Evolutionary conservation across 2,113 vertebrate genomes (phyloP).

Genomic region (Fulmarus glacialis): DNA sequence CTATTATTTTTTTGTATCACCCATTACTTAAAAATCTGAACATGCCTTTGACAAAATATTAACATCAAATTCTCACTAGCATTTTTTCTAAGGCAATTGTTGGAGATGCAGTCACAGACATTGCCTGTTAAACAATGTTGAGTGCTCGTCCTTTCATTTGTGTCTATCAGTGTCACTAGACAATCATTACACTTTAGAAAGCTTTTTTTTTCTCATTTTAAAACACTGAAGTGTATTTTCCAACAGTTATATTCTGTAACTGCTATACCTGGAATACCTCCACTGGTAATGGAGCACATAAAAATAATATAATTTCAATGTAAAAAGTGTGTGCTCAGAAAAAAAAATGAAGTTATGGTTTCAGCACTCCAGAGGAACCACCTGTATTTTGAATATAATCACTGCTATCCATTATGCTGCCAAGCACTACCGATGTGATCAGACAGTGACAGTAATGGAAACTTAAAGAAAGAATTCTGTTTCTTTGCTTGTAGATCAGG

Average conservation of each 20-base stretch:
- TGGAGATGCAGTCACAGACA: not conserved
- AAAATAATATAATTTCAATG: not conserved
- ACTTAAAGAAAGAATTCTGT: not conserved
- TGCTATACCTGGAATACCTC: not conserved
- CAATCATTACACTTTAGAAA: not conserved
- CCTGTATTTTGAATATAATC: not conserved
- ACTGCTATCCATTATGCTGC: not conserved
- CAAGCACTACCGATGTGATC: not conserved
- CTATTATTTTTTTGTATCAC: not conserved
- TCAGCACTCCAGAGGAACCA: not conserved
- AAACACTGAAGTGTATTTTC: not conserved
- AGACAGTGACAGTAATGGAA: not conserved
- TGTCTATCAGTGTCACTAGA: not conserved
- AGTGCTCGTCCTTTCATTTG: not conserved
- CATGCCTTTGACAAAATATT: not conserved
- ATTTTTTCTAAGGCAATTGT: not conserved
- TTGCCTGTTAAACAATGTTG: not conserved
- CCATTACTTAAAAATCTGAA: not conserved
- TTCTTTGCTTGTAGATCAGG: not conserved
- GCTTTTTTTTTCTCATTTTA: not conserved
- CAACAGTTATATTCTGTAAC: not conserved
- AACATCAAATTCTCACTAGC: not conserved
- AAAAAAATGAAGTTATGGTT: not conserved
- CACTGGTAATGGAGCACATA: not conserved
- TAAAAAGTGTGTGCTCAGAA: not conserved